A percentile compares a stretch with the other conserved stretches of the same genome.
Evolutionary conservation across 2,113 vertebrate species (phyloP).

Genomic region (Rousettus leschenaultii): DNA sequence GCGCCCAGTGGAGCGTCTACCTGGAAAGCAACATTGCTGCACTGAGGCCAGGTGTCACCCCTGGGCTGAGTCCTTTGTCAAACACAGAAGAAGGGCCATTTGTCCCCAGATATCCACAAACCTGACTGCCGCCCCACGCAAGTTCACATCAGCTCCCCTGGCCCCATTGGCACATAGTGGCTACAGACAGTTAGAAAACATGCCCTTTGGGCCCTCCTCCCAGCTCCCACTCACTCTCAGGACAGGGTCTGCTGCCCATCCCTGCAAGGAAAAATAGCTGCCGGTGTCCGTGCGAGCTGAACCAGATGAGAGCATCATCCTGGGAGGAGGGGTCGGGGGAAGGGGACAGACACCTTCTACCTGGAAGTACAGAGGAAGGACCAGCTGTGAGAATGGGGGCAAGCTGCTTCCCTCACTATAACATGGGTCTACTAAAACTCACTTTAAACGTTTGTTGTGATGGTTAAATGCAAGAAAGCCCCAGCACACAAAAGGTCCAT

Average conservation of each 20-base stretch:
- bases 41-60: neutral
- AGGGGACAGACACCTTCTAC: neutral
- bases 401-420: neutral
- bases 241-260: neutral
- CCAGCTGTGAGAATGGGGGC: neutral
- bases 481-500: neutral
- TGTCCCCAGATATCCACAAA: neutral
- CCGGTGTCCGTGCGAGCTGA: neutral
- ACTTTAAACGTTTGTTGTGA: neutral
- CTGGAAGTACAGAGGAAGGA: neutral
- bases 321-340: too few relatives aligned
- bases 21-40: neutral
- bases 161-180: accelerated
- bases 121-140: neutral
- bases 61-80: neutral
- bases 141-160: neutral
- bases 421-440: neutral
- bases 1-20: neutral
- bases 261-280: neutral
- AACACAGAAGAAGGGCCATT: neutral
- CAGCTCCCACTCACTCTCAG: neutral
- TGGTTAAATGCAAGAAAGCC: neutral
- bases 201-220: neutral
- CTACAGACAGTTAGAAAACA: neutral
- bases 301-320: neutral